Conservation (phyloP, 1,140 invertebrate species). For the Panulirus ornatus region DNA sequence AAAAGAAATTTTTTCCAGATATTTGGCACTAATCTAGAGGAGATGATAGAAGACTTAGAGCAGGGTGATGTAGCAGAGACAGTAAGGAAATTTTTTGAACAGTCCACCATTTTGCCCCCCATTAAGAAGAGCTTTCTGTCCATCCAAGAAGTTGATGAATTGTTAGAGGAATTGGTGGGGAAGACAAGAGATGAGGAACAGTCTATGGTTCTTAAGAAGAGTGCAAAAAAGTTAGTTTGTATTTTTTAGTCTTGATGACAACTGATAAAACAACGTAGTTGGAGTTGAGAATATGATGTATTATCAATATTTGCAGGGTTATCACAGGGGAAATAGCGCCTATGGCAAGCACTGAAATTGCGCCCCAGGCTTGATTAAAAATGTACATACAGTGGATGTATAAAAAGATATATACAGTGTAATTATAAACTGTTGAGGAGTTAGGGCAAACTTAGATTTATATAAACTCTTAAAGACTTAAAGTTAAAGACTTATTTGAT, state of each 20-base stretch:
- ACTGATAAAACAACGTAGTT: neutral
- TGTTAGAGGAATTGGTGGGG: conserved; percentile 85
- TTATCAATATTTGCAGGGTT: too few species aligned
- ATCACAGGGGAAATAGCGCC: too few species aligned
- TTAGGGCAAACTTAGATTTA: too few species aligned
- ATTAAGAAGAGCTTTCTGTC: conserved; percentile 84
- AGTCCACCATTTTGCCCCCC: conserved; percentile 83
- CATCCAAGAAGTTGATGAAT: conserved; percentile 87
- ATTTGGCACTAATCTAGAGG: conserved; percentile 85
- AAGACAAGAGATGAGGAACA: conserved; percentile 94
- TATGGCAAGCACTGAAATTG: too few species aligned
- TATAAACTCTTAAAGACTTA: too few species aligned
- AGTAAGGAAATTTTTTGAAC: conserved; percentile 88
- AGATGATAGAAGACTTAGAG: conserved; percentile 92
- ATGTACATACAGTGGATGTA: too few species aligned
- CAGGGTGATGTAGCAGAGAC: conserved; percentile 94
- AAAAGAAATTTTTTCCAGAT: conserved; percentile 82
- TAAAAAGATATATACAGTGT: too few species aligned
- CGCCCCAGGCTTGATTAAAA: too few species aligned
- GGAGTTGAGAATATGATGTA: conserved; percentile 7
- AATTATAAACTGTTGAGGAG: too few species aligned
- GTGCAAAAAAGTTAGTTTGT: conserved; percentile 80
- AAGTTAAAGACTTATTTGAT: too few species aligned
- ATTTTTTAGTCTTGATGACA: neutral
- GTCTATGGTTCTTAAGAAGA: conserved; percentile 85